Evolutionary conservation across 2,113 vertebrate genomes (phyloP).

Genomic region (Microcebus jonahi): DNA sequence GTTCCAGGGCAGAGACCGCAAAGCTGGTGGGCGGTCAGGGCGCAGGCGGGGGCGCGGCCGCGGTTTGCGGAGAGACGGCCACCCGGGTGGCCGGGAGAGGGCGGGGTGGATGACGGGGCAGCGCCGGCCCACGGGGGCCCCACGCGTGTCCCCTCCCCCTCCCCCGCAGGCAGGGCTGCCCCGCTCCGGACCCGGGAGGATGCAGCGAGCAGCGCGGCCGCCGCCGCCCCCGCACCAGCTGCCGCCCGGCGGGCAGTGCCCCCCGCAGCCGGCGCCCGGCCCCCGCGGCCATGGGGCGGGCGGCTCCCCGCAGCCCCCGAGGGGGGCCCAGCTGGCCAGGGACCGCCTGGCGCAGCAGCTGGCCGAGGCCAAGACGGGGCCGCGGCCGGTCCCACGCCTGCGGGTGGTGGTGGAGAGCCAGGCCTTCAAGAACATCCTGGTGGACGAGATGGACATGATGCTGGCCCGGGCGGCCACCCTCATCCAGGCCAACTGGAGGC

Average conservation of each 20-base stretch:
- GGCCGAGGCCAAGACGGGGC: rapidly evolving
- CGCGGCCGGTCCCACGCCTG: not conserved
- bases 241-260: not conserved
- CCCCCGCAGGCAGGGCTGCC: conserved; percentile 17
- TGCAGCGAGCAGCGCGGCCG: conserved; percentile 14
- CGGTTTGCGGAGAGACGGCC: too few species aligned
- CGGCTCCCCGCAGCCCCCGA: not conserved
- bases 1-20: not conserved
- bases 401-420: conserved; percentile 48
- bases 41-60: not conserved
- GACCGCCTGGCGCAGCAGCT: not conserved
- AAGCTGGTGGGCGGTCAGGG: not conserved
- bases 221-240: not conserved
- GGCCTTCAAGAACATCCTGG: conserved; percentile 75
- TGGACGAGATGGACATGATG: conserved; percentile 81
- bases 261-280: not conserved
- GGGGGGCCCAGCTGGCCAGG: not conserved
- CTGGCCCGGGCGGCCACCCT: conserved; percentile 64
- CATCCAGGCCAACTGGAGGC: conserved; percentile 77
- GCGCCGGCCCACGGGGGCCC: rapidly evolving
- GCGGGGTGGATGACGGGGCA: not conserved
- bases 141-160: rapidly evolving
- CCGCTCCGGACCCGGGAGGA: not conserved
- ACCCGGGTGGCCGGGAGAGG: not conserved
- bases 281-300: not conserved